These are phyloP conservation scores for Rhabdomys dilectus DNA, from an alignment of 2,113 vertebrate genomes.

Conservation along the genomic window DNA sequence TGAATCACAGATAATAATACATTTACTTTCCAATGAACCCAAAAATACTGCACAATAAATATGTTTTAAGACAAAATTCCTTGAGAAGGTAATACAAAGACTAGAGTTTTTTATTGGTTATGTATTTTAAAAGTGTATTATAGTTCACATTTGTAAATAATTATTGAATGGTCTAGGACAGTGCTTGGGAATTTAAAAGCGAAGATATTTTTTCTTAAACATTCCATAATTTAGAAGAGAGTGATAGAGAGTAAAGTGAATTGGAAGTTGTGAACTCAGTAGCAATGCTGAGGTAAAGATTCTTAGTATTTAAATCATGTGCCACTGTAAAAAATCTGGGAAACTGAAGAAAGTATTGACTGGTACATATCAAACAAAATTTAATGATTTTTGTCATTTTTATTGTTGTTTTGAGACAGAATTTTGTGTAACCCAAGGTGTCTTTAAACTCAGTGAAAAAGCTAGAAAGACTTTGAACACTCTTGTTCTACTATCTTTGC, in stretches of 20 bases:
- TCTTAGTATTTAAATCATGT: neutral
- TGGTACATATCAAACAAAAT: neutral
- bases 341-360: neutral
- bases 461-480: neutral
- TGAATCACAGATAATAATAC: neutral
- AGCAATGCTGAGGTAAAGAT: neutral
- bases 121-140: neutral
- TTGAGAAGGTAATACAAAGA: neutral
- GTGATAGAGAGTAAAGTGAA: neutral
- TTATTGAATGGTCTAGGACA: slow-evolving; percentile 26
- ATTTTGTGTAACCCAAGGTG: neutral
- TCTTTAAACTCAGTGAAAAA: neutral
- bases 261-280: neutral
- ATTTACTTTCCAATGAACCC: neutral
- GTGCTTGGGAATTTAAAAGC: neutral
- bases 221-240: neutral
- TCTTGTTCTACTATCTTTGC: neutral
- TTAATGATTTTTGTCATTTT: neutral
- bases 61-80: neutral
- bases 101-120: neutral
- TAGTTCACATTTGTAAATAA: slow-evolving; percentile 33
- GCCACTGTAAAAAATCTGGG: neutral
- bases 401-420: neutral
- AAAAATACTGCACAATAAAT: slow-evolving; percentile 11
- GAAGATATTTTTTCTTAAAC: slow-evolving; percentile 27